Base-by-base conservation (phyloP, 2,113 vertebrate species). In the Sylvicapra grimmia region DNA sequence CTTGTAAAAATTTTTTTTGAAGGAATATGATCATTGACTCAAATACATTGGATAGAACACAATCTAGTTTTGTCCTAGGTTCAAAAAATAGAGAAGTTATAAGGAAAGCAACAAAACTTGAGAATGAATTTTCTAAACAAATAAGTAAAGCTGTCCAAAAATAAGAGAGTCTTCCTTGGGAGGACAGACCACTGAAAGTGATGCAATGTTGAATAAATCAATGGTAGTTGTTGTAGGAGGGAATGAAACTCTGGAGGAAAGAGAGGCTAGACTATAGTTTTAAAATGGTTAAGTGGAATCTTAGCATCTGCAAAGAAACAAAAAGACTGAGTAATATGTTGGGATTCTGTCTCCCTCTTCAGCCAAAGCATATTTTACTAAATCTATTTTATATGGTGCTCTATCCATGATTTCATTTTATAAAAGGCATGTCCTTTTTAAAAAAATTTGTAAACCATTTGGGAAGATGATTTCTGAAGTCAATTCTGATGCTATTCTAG, bases 21-120 rank as follows among this genome's bases (percentile, higher is more conserved):
- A 93, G 40, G 11, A 94, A 54, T 36, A 36, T 85, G 47, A 88
- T 86, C 16, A 93, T 54, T 94, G 56, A 89, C 11, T 86, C 82
- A 94, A 83, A 87, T 85, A 93, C 18, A 51, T 23, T 18, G 13
- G 89, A 36, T 58, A 65, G 9, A 86, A 19, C 33, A 72, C 31
- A 90, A 27, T 88, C 47, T 95, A 65, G 31, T 82, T 95, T 54
- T 86, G 47, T 93, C 82, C 75, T 54, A 49, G 44, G 14, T 51
- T 86, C 47, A 85, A 56, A 36, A 93, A 86, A 68, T 25, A 40
- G 4, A 94, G 27, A 93, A 54, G 23, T 63, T 86, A 47, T 14
- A 72, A 94, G n/a, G 53, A 93, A 97, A 84, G n/a, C 33, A 83
- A 83, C 19, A 94, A 94, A 85, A 75, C 29, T 33, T 84, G 54